Evolutionary conservation across 2,888 invertebrate species (phyloP).

Genomic region (Stomorhina lunata): DNA sequence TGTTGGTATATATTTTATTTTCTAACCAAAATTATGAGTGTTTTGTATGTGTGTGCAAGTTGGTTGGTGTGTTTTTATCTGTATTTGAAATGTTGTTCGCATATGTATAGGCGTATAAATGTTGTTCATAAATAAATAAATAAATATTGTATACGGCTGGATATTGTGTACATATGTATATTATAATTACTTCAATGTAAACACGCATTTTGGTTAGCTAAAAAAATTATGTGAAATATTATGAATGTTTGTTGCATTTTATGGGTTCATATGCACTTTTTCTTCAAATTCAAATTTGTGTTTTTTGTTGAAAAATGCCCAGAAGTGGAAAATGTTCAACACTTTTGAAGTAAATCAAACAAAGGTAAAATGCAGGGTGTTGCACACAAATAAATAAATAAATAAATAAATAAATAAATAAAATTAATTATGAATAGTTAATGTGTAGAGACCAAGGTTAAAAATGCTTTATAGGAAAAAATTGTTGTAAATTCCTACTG

Average conservation of each 20-base stretch:
- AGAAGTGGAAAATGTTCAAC: conserved; percentile 20
- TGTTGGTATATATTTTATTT: conserved; percentile 44
- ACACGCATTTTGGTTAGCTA: conserved; percentile 21
- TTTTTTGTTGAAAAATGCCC: not conserved
- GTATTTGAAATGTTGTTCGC: conserved; percentile 28
- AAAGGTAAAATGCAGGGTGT: not conserved
- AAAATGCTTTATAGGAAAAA: not conserved
- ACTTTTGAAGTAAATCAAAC: conserved; percentile 20
- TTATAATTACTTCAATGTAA: conserved; percentile 31
- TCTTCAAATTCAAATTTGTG: not conserved
- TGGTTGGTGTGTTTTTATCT: conserved; percentile 21
- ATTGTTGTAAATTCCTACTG: not conserved
- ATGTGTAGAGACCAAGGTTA: not conserved
- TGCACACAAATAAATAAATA: conserved; percentile 5
- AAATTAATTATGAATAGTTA: conserved; percentile 2
- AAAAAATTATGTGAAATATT: conserved; percentile 3
- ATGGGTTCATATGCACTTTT: not conserved
- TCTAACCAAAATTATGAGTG: conserved; percentile 38
- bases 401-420: not conserved
- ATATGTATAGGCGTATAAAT: not conserved
- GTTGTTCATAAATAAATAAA: no score
- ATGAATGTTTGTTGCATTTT: conserved; percentile 7
- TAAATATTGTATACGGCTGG: not conserved
- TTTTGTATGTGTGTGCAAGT: conserved; percentile 6
- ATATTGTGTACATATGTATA: not conserved